Evolutionary conservation across 2,113 vertebrate species (phyloP).

Genomic region (Brevimyrus niger): DNA sequence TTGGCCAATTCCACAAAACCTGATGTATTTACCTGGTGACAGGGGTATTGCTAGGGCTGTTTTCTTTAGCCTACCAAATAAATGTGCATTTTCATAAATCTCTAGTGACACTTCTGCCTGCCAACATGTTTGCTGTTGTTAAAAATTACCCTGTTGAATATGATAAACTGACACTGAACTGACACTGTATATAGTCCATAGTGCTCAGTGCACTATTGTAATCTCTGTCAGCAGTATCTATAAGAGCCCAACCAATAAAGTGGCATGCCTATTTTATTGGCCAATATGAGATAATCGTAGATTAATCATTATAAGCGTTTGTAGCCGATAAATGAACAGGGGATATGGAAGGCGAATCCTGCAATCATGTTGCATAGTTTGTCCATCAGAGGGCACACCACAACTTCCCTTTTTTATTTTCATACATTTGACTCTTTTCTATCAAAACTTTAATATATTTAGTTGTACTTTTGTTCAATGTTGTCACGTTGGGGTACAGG

Average conservation of each 20-base stretch:
- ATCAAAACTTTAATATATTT: not conserved
- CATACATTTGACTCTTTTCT: not conserved
- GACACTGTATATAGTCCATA: not conserved
- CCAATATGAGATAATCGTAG: not conserved
- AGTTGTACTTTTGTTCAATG: not conserved
- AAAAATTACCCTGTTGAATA: not conserved
- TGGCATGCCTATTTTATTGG: not conserved
- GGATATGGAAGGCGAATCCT: not conserved
- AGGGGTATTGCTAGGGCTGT: not conserved
- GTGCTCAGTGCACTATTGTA: not conserved
- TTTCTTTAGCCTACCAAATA: not conserved
- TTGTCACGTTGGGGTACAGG: not conserved
- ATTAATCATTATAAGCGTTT: not conserved
- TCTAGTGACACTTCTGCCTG: not conserved
- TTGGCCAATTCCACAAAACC: not conserved
- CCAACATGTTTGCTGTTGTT: not conserved
- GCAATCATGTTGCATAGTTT: not conserved
- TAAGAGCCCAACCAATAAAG: not conserved
- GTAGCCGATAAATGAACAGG: not conserved
- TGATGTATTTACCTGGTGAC: not conserved
- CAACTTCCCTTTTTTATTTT: not conserved
- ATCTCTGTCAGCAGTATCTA: not conserved
- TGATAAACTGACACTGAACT: not conserved
- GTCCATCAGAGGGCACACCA: not conserved
- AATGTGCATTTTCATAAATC: not conserved